Evolutionary conservation across 2,797 vertebrate species (phyloP).

Genomic region (Uromys caudimaculatus): DNA sequence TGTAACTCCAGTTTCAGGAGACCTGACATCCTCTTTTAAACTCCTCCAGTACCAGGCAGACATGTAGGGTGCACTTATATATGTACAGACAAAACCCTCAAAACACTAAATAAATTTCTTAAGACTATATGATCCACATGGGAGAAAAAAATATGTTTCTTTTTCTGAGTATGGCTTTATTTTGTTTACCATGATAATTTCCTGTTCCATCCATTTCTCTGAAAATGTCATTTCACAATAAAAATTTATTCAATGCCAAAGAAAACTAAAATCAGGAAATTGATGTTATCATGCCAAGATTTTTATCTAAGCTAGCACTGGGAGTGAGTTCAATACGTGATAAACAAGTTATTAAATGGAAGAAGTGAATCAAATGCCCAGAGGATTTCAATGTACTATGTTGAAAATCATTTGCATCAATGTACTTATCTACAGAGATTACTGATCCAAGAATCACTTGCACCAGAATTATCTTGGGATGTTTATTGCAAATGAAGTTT

Average conservation of each 20-base stretch:
- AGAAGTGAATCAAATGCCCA: background rate
- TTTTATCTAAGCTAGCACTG: background rate
- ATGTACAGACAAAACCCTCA: background rate
- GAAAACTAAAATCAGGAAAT: background rate
- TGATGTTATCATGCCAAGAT: background rate
- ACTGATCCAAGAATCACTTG: background rate
- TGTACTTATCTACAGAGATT: background rate
- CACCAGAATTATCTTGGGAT: background rate
- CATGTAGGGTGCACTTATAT: background rate
- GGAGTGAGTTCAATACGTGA: background rate
- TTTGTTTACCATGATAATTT: background rate
- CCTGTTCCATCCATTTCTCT: background rate
- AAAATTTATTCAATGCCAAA: background rate
- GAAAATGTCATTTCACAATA: background rate
- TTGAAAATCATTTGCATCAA: background rate
- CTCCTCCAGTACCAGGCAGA: background rate
- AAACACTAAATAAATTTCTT: background rate
- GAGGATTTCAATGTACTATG: background rate
- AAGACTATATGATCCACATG: background rate
- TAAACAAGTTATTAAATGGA: background rate
- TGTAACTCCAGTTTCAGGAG: background rate
- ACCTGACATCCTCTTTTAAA: background rate
- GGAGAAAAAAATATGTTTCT: conserved; percentile 13
- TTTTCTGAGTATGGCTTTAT: background rate
- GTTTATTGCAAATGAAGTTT: background rate